Conservation (phyloP, 2,888 invertebrate species). For the Caenorhabditis macrosperma region DNA sequence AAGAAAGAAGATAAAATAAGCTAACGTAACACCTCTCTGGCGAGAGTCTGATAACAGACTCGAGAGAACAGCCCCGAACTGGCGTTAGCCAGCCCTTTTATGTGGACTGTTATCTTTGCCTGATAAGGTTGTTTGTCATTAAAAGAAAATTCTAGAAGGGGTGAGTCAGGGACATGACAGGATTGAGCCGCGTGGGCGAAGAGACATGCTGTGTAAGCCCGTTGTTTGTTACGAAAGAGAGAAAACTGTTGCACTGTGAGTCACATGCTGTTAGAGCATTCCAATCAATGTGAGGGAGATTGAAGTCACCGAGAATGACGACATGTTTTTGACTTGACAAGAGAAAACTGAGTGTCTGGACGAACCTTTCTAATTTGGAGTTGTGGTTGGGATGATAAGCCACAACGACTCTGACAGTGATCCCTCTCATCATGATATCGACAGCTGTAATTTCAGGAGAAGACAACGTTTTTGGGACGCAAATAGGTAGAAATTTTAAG, state of each 20-base stretch:
- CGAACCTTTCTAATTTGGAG: background rate
- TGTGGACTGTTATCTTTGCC: no score
- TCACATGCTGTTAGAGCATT: background rate
- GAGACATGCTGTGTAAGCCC: background rate
- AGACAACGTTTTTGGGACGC: background rate
- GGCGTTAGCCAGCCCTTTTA: no score
- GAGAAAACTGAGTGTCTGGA: slow-evolving; percentile 4
- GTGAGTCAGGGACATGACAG: no score
- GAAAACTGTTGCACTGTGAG: background rate
- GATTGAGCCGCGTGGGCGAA: background rate
- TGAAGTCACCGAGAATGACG: background rate
- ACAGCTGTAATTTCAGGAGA: background rate
- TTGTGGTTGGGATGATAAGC: slow-evolving; percentile 17
- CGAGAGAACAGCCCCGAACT: no score
- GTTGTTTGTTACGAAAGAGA: background rate
- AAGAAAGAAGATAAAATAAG: no score
- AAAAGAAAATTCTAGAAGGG: no score
- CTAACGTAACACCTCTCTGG: no score
- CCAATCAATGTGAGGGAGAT: slow-evolving; percentile 3
- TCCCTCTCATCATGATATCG: background rate
- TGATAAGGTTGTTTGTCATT: no score
- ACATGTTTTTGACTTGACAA: background rate
- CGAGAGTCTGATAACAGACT: no score
- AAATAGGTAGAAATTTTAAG: background rate
- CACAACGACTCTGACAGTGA: slow-evolving; percentile 1